A percentile compares a stretch with the other conserved stretches of the same genome.
Conservation (phyloP, 37 sponge, comb jelly and placozoan genomes). For the Ianthella basta region DNA sequence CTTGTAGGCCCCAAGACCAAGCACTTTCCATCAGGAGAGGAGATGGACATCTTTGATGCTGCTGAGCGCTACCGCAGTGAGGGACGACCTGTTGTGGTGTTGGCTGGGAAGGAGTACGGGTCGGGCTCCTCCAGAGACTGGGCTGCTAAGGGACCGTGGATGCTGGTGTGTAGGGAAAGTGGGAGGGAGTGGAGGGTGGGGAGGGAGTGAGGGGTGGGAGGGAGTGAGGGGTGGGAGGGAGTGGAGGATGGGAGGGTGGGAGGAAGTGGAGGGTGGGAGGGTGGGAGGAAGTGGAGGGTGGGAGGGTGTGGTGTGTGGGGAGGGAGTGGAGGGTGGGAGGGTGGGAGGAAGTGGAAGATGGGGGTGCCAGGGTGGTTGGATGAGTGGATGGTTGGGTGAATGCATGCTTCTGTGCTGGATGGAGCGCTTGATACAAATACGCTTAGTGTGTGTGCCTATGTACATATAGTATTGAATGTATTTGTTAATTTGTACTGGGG, state of each 20-base stretch:
- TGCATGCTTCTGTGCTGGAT: too few species aligned
- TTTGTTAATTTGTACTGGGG: too few species aligned
- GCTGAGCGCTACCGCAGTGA: constrained; percentile 77
- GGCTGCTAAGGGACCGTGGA: constrained; percentile 96
- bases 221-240: background rate
- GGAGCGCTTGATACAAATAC: too few species aligned
- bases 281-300: too few species aligned
- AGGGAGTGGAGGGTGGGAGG: too few species aligned
- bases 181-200: background rate
- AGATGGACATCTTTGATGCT: constrained; percentile 94
- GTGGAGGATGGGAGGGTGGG: constrained; percentile 4
- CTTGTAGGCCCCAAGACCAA: constrained; percentile 54
- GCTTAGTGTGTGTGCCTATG: too few species aligned
- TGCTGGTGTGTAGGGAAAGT: constrained; percentile 62
- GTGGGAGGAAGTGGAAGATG: too few species aligned
- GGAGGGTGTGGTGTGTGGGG: too few species aligned
- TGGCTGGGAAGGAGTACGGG: constrained; percentile 95
- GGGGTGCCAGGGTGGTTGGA: too few species aligned
- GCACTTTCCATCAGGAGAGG: constrained; percentile 80
- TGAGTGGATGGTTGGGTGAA: too few species aligned
- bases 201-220: background rate
- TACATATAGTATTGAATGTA: too few species aligned
- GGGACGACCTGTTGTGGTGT: constrained; percentile 57
- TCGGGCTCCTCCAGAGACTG: constrained; percentile 95
- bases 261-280: too few species aligned